Conservation (phyloP, 1,140 invertebrate species). For the Spodoptera frugiperda region DNA sequence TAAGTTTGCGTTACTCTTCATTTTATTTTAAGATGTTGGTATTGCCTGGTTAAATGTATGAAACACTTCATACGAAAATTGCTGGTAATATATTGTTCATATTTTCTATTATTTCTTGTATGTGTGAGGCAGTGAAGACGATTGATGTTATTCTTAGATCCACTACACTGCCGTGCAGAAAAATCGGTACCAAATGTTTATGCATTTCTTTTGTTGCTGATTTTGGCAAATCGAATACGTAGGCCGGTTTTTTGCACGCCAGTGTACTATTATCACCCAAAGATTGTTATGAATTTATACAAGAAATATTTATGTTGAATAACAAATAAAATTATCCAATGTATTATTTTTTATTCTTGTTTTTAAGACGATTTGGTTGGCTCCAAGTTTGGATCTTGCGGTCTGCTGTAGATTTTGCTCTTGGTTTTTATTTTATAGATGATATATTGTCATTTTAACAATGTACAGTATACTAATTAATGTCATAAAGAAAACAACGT, state of each 20-base stretch:
- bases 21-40: conserved; percentile 13
- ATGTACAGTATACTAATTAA: not conserved
- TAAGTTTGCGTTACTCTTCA: conserved; percentile 39
- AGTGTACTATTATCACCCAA: conserved; percentile 81
- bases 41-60: not conserved
- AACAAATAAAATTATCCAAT: conserved; percentile 84
- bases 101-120: conserved; percentile 70
- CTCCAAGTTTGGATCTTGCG: conserved; percentile 73
- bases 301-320: conserved; percentile 86
- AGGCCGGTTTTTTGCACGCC: conserved; percentile 41
- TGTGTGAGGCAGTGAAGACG: conserved; percentile 66
- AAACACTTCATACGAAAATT: conserved; percentile 17
- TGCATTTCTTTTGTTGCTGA: conserved; percentile 32
- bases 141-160: conserved; percentile 79
- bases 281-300: conserved; percentile 86
- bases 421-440: not conserved
- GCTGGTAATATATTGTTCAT: conserved; percentile 44
- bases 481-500: not conserved
- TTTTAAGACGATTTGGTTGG: conserved; percentile 64
- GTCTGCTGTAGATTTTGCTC: conserved; percentile 41
- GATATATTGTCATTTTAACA: no score
- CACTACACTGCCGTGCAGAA: conserved; percentile 62
- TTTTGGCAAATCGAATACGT: conserved; percentile 23
- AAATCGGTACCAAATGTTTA: conserved; percentile 27
- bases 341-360: conserved; percentile 60